Base-by-base conservation (phyloP, 1,140 invertebrate genomes). In the Ectropis grisescens region DNA sequence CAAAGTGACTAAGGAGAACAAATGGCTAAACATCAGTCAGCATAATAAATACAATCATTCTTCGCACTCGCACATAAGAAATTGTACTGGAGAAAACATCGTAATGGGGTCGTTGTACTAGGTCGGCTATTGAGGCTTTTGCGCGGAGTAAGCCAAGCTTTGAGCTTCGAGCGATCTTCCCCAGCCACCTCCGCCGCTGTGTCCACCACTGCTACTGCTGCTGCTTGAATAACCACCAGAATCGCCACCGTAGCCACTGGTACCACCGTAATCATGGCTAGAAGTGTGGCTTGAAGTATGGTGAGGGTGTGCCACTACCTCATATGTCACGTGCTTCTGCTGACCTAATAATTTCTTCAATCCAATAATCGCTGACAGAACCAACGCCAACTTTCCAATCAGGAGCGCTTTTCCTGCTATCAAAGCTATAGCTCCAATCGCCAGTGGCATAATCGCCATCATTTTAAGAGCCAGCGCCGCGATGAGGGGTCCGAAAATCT, bases 381-480 rank as follows among this genome's bases (percentile, higher is more conserved):
- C 89, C 30, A 94, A 83, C 2, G 92, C 92, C 49, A 94, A 88
- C 71, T 93, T 94, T 54, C 91, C 92, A 48, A 94, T 89, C 34
- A 94, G 66, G 50, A 94, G 82, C 30, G 92, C 92, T 68, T 94
- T 94, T 37, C 92, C 92, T 25, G 92, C 92, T 47, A 94, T 91
- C 41, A 93, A 69, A 8, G 92, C 92, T 41, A 93, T 92, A 19
- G 88, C 90, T 14, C 90, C 91, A 5, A 94, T 84, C 1, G 91
- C 87, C 29, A 94, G 64, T 2, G 92, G 92, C 41, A 92, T 74
- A 10, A 94, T 72, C 12, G 91, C 90, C 46, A 91, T 91, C 37
- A 90, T 87, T 71, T 93, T 93, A 55, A 94, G 65, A 8, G 90
- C 90, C 28, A 93, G 64, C 27, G 89, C 86, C 49, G 90, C 87